Evolutionary conservation across 2,113 vertebrate species (phyloP).

Genomic region (Amphilophus citrinellus): DNA sequence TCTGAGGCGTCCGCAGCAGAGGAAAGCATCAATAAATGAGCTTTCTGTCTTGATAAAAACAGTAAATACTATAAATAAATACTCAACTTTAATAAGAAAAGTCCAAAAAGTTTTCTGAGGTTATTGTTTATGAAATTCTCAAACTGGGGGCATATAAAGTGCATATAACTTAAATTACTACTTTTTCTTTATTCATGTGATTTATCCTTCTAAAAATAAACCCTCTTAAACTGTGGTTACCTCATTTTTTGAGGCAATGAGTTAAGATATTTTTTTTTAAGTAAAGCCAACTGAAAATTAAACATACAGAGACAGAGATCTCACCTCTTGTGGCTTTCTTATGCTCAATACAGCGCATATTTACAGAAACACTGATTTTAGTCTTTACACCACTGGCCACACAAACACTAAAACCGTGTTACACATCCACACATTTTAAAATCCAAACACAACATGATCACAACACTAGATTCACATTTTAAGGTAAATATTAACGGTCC

Average conservation of each 20-base stretch:
- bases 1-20: not conserved
- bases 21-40: not conserved
- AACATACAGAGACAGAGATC: not conserved
- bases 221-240: not conserved
- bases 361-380: no score
- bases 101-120: not conserved
- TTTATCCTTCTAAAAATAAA: not conserved
- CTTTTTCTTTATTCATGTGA: not conserved
- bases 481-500: no score
- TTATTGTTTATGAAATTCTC: not conserved
- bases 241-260: not conserved
- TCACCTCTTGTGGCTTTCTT: no score
- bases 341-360: no score
- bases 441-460: not conserved
- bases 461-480: not conserved
- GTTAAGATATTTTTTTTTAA: not conserved
- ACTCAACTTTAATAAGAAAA: not conserved
- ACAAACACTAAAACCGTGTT: not conserved
- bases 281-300: not conserved
- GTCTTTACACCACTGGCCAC: no score
- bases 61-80: not conserved
- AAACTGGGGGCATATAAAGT: not conserved
- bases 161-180: not conserved
- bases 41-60: not conserved
- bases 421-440: not conserved